Base-by-base conservation (phyloP, 2,113 vertebrate genomes). In the Balaeniceps rex region DNA sequence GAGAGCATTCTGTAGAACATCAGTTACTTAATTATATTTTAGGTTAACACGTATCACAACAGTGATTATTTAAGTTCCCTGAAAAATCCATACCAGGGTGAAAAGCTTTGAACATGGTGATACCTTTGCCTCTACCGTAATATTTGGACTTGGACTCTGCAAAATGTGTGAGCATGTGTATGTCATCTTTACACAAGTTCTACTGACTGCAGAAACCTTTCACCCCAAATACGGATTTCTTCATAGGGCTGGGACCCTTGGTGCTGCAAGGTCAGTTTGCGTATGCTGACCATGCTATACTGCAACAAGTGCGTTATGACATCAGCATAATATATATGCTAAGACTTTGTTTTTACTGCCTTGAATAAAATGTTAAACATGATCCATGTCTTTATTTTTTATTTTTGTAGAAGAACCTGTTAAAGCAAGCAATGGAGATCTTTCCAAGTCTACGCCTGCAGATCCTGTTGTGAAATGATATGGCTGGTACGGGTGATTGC, bases 401-500 rank as follows among this genome's bases (percentile, higher is more conserved):
- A 9, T 87, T 95, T 93, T 94, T 97, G 12, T 80, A 98, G 98
- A 98, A 90, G 98, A 98, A 91, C 85, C 94, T 18, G 81, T 88
- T 81, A 99, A 98, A 97, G 47, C 95, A 72, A 98, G 87, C 96
- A 97, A 88, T 0, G 97, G 97, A 89, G 98, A 98, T 18, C 86
- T 97, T 44, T 63, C 97, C 60, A 97, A 46, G 63, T 47, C 97
- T 19, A 46, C 78, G 2, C 87, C 98, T 88, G 92, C 97, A 12
- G 98, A 98, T 69, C 98, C 98, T 23, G 94, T 97, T 52, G 96
- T 98, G 94, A 99, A 98, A 79, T 99, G 98, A 98, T 40, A 3
- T 2, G 17, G 55, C 75, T 88, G 94, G 88, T 94, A 69, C 19
- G 96, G 68, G 69, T 68, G 40, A 58, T 77, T 83, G 54, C 61